Evolutionary conservation across 2,888 invertebrate species (phyloP).

Genomic region (Syritta pipiens): DNA sequence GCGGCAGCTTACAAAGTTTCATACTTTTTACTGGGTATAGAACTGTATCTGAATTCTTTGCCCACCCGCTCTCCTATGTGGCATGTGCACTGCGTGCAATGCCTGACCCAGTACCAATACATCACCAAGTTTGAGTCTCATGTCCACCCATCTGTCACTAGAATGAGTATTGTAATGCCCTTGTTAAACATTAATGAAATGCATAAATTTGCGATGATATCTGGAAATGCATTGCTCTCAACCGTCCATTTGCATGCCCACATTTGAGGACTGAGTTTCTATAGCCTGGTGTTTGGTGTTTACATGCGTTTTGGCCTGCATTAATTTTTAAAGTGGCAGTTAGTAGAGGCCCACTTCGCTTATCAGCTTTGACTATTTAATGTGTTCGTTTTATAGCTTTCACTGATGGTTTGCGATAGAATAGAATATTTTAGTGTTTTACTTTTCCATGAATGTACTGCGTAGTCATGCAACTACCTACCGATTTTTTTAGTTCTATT

Average conservation of each 20-base stretch:
- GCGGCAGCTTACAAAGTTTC: conserved; percentile 30
- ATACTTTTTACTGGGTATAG: conserved; percentile 1
- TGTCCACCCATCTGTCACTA: conserved; percentile 68
- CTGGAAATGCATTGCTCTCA: conserved; percentile 61
- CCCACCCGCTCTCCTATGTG: not conserved
- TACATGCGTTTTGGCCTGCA: conserved; percentile 47
- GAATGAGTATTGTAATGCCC: conserved; percentile 65
- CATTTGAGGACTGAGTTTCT: conserved; percentile 35
- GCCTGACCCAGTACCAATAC: conserved; percentile 59
- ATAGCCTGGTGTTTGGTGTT: not conserved
- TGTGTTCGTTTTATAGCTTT: conserved; percentile 30
- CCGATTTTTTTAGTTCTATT: no score
- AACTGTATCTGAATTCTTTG: not conserved
- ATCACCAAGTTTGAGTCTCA: conserved; percentile 57
- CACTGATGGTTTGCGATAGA: conserved; percentile 5
- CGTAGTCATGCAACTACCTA: no score
- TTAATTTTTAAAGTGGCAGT: conserved; percentile 58
- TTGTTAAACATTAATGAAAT: conserved; percentile 69
- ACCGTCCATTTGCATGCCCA: conserved; percentile 47
- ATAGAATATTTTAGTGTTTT: not conserved
- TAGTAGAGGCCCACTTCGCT: conserved; percentile 40
- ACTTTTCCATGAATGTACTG: not conserved
- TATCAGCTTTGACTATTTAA: conserved; percentile 51
- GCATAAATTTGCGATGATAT: conserved; percentile 69
- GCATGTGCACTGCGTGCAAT: conserved; percentile 24